Base-by-base conservation (phyloP, 2,888 invertebrate genomes). In the Caenorhabditis sp. region DNA sequence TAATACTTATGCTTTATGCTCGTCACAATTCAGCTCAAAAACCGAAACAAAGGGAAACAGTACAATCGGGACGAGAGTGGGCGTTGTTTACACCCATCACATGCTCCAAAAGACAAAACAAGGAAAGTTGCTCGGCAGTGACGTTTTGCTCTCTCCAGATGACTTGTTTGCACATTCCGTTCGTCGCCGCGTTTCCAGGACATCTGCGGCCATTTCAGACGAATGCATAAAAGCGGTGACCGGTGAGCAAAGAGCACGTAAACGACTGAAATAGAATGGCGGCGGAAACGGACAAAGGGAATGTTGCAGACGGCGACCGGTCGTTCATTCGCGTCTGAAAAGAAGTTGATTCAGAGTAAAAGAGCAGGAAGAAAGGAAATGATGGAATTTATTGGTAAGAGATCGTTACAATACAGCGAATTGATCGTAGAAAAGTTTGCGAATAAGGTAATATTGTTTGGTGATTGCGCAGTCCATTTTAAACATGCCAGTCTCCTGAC, bases 391-490 rank as follows among this genome's bases (percentile, higher is more conserved):
- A 27, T n/a, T 27, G 27, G 8, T 24, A 27, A 48, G 39, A 58
- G 41, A 48, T 45, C 35, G 26, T 53, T 52, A 79, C 45, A 76
- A 24, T 35, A 72, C 71, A 68, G 97, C 98, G 90, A 96, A 99
- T 89, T 99, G 97, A 80, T 95, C 94, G 89, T 99, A 99, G 30
- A 99, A 91, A 37, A 97, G 91, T 85, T 95, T 94, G 68, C 96
- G 92, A 50, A 99, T 94, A 92, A 73, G 55, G 90, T 94, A 99
- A 90, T 96, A 99, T 83, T 98, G 96, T 86, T 96, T 95, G 7
- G 95, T 95, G 0, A 96, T 91, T 66, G 94, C 94, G 0, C 99
- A 98, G 91, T 99, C 98, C 73, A 99, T 90, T 35, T 95, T 93
- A 39, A 99, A 94, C 88, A 93, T 93, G 0, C 97, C 97, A 59